Evolutionary conservation across 2,113 vertebrate genomes (phyloP).

Genomic region (Cavia porcellus): DNA sequence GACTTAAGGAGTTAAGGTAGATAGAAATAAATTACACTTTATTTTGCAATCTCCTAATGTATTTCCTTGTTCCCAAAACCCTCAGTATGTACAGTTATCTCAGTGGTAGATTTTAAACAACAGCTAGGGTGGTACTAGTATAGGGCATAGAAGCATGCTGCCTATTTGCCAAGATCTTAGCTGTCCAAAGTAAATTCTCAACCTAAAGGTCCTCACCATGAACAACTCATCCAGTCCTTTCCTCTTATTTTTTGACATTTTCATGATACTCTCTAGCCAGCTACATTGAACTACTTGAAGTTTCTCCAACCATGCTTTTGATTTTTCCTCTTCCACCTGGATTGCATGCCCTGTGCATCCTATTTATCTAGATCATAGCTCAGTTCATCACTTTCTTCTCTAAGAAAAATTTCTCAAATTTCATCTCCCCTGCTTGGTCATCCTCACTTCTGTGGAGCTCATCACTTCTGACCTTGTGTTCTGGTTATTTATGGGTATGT

Average conservation of each 20-base stretch:
- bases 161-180: background rate
- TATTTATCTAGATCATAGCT: background rate
- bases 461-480: background rate
- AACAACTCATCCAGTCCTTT: background rate
- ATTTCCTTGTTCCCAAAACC: background rate
- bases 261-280: background rate
- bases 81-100: background rate
- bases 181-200: background rate
- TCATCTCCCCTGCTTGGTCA: background rate
- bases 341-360: background rate
- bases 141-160: background rate
- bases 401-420: background rate
- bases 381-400: background rate
- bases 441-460: background rate
- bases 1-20: background rate
- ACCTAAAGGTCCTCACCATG: background rate
- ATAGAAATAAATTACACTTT: background rate
- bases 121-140: background rate
- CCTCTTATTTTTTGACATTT: background rate
- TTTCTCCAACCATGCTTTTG: background rate
- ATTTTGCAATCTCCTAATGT: background rate
- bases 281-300: background rate
- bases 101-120: background rate
- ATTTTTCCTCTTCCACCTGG: background rate
- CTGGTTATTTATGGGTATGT: background rate